Evolutionary conservation across 2,113 vertebrate genomes (phyloP).

Genomic region (Thinocorus orbignyianus): DNA sequence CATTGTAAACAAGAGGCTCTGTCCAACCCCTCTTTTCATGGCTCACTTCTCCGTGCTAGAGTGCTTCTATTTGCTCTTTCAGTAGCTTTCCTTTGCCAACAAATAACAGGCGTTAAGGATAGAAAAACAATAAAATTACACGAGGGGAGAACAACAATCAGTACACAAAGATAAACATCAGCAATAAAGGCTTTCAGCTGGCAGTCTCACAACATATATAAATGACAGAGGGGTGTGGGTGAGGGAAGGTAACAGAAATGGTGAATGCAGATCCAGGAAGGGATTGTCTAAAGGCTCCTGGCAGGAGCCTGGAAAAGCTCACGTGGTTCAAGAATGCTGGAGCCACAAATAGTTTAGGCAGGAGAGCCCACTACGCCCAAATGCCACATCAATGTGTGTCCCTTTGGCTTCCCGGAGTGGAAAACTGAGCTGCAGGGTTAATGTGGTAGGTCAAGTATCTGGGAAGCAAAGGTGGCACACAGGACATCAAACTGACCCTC

Average conservation of each 20-base stretch:
- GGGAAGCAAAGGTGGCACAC: background rate
- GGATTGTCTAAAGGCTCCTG: background rate
- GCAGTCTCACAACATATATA: background rate
- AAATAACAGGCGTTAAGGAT: background rate
- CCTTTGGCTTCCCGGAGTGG: background rate
- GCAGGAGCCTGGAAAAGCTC: background rate
- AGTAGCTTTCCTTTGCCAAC: background rate
- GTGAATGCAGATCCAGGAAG: background rate
- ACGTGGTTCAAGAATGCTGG: background rate
- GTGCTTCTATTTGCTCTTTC: background rate
- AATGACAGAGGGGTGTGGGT: background rate
- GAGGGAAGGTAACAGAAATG: background rate
- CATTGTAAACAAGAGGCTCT: background rate
- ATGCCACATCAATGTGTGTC: background rate
- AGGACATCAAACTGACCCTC: background rate
- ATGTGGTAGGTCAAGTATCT: background rate
- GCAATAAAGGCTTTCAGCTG: constrained; percentile 12
- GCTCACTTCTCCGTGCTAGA: fast-evolving
- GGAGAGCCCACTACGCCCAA: background rate
- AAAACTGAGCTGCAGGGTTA: background rate
- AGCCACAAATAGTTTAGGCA: background rate
- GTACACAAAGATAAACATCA: constrained; percentile 19
- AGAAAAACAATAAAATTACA: constrained; percentile 26
- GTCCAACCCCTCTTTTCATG: background rate
- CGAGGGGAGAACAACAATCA: background rate